Evolutionary conservation across 64 coral and sea anemone genomes (phyloP), one percentile per base, ranked within the genome.

Genomic region (Montipora sp.): DNA sequence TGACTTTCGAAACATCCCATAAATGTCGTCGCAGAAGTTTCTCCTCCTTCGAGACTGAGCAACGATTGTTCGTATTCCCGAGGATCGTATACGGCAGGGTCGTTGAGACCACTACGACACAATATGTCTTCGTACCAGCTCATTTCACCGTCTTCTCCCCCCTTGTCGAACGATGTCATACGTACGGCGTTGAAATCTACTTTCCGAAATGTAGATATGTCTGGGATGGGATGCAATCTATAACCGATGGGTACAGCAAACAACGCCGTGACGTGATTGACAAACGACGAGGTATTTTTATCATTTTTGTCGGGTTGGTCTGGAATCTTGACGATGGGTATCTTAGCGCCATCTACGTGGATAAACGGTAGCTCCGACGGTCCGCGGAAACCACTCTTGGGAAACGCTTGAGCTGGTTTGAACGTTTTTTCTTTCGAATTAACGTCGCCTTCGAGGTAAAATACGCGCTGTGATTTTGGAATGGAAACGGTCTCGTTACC

Each of bases 181-280:
- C 73, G 73, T 23, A 75, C 73, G 5, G 73, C 27, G 8, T 75
- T 75, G 27, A 75, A 75, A 14, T 75, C 73, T 24, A 75, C 73
- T 10, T 75, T 9, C 1, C 73, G 73, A 75, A 75, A 75, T 75
- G 7, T 46, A 2, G 73, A 43, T 13, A 75, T 36, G 3, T 75
- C 73, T 8, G 73, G 73, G 2, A 75, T 2, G 24, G 44, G 73
- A 8, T 13, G 7, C 27, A 75, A 46, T 10, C 24, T 14, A 12
- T 75, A 75, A 7, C 73, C 73, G 73, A 75, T 75, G 23, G 73
- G 73, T 13, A 46, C 36, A 1, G 73, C 73, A 13, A 75, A 75
- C 73, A 75, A 36, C 12, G 7, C 73, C 22, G 7, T 43, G 10
- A 75, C 73, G 24, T 2, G 1, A 14, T 44, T 45, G 73, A 75